Base-by-base conservation (phyloP, 2,113 vertebrate species). In the Phainopepla nitens region DNA sequence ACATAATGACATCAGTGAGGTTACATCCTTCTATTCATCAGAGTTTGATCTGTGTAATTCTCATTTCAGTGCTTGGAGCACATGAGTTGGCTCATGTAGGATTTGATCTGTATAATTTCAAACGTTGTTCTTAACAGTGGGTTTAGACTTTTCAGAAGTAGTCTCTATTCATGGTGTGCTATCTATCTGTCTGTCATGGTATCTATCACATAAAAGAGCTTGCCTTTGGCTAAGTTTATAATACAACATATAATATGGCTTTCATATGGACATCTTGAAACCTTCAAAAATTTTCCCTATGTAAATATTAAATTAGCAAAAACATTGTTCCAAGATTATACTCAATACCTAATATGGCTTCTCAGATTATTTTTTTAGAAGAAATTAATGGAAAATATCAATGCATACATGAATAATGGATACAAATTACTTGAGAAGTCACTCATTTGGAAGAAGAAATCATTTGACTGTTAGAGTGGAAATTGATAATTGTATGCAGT, bases 261-360 rank as follows among this genome's bases (percentile, higher is more conserved):
- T 88, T 88, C 51, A 71, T 28, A 51, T 6, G 16, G 28, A 53
- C 35, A 60, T 17, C 21, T 50, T 45, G 23, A 90, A 73, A 75
- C 29, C 6, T 54, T 77, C 4, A 66, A 44, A 87, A 75, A 21
- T 5, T 16, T 61, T 42, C 36, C 29, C 24, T 18, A 15, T 33
- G 15, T 51, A 68, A 64, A 76, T 44, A 68, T 35, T 47, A 33
- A 66, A 92, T 42, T 35, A 57, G 15, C 41, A 29, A 79, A 75
- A 79, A 60, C 7, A 51, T 72, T 82, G 35, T n/a, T 45, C 31
- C 31, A 57, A 35, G 24, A 84, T 51, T 64, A 72, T 23, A 51
- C 18, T 29, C 0, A 0, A 45, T 54, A 50, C 2, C 3, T 31
- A 17, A 7, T 42, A 73, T 23, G 21, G 20, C 29, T 93, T 87